Base-by-base conservation (phyloP, 1,140 invertebrate genomes). In the Trinorchestia longiramus region DNA sequence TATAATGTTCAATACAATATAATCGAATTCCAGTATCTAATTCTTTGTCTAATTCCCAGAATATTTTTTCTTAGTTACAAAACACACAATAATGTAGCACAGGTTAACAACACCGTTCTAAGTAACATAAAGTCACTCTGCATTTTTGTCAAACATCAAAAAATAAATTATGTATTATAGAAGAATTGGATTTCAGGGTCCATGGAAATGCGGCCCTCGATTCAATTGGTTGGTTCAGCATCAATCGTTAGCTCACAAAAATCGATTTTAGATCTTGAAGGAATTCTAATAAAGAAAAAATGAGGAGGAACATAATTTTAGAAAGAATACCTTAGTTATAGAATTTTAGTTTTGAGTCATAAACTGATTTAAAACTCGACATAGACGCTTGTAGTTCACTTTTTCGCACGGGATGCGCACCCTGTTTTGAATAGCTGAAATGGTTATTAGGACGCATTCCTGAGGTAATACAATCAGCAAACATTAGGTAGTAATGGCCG, bases 391-490 rank as follows among this genome's bases (percentile, higher is more conserved):
- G 11, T 36, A 77, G 62, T 77, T 77, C 62, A 90, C 28, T 90
- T 41, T 90, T 90, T 90, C 28, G 36, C 1, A 4, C 41, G n/a
- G 15, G 43, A 90, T 90, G 88, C 88, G n/a, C n/a, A 43, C 43
- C 41, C 43, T 90, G n/a, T 90, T 90, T 43, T 15, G 43, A 90
- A 90, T 90, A 42, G n/a, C 88, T 41, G 88, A 15, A 90, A 90
- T 90, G 88, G 88, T 90, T 90, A 90, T 90, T 41, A 43, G 88
- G 41, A 41, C 4, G 41, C 88, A 90, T 90, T 90, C n/a, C 88
- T 41, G 88, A 43, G 88, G 88, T 43, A 90, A 90, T 90, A 90
- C 88, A 90, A 90, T 90, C 88, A 90, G 88, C 88, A 90, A 90
- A 90, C 88, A 90, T 90, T 90, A 90, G 88, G 88, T 90, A 43